Percentiles rank a stretch among this genome's conserved stretches.
These are phyloP conservation scores for Luffia ferchaultella DNA, from an alignment of 2,888 invertebrate genomes.

Conservation along the genomic window DNA sequence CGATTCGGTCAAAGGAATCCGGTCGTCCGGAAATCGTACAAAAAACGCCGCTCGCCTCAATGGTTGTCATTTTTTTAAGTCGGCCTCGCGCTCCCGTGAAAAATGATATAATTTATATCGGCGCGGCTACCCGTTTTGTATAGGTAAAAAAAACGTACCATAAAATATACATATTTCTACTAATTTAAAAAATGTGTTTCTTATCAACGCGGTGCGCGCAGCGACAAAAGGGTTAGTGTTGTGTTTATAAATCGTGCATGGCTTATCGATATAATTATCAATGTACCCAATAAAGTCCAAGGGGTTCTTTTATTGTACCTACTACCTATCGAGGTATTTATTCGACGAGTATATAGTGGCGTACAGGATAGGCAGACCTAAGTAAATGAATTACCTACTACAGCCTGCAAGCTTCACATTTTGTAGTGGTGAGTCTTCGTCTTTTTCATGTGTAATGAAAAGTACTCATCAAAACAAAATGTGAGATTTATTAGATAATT, in stretches of 20 bases:
- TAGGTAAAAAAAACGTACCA: conserved; percentile 42
- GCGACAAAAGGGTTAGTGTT: conserved; percentile 49
- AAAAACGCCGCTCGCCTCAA: conserved; percentile 60
- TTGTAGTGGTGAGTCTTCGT: too few relatives aligned
- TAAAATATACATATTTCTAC: conserved; percentile 49
- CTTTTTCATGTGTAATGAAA: too few relatives aligned
- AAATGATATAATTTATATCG: conserved; percentile 67
- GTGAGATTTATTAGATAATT: too few relatives aligned
- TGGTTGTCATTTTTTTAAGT: conserved; percentile 62
- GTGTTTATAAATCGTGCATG: conserved; percentile 12
- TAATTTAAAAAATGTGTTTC: conserved; percentile 62
- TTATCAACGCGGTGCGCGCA: conserved; percentile 57
- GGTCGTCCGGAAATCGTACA: conserved; percentile 60
- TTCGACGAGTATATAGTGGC: too few relatives aligned
- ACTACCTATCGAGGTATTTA: conserved; percentile 26
- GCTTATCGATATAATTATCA: conserved; percentile 1
- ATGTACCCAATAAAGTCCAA: too few relatives aligned
- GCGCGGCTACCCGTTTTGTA: conserved; percentile 63
- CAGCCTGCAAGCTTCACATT: too few relatives aligned
- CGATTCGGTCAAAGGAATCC: conserved; percentile 29
- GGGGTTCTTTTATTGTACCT: conserved; percentile 8
- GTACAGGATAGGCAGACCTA: too few relatives aligned
- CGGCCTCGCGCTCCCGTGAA: conserved; percentile 61
- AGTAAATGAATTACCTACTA: too few relatives aligned
- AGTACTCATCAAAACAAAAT: too few relatives aligned